Base-by-base conservation (phyloP, 1,140 invertebrate genomes). In the Brachionus rubens region DNA sequence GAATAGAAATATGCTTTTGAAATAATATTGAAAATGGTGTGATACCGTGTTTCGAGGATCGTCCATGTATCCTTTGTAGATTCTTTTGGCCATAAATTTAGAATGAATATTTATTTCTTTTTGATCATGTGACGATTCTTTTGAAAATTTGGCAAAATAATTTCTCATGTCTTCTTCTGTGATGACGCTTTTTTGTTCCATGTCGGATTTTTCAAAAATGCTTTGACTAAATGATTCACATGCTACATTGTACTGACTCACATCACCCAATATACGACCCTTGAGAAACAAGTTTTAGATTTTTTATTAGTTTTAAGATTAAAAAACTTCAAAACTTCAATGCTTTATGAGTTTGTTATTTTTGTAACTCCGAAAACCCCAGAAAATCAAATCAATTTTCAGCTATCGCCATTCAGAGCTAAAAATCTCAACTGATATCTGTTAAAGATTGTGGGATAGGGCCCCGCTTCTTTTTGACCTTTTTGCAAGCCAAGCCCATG, bases 151-250 rank as follows among this genome's bases (percentile, higher is more conserved):
- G 78, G 87, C 83, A 24, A 90, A 80, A 28, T 85, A 28, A 41
- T 10, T 54, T 33, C 67, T 41, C 36, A 67, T 43, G 36, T 68
- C 54, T 52, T 40, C 41, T 46, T 76, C 47, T 16, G 54, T 81
- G 72, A 83, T 80, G 75, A 84, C 76, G 16, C 9, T 78, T 85
- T 87, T 76, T 89, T 86, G 52, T 85, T 84, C 78, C 85, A 76
- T 72, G 81, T 81, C 78, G 86, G 86, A 78, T 87, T 83, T 24
- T 90, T 80, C 26, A 84, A 87, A 81, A 92, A 48, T 48, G 50
- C 12, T n/a, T 10, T 40, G 26, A 33, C 30, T 70, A 50, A 70
- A 70, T 30, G 26, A 48, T 33, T 48, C 43, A 70, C 65, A 70
- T 33, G 28, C 65, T 10, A 48, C 43, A 48, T 16, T 16, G 19